These are phyloP conservation scores for Hydropsyche betteni DNA, from an alignment of 2,888 invertebrate species.

Conservation along the genomic window DNA sequence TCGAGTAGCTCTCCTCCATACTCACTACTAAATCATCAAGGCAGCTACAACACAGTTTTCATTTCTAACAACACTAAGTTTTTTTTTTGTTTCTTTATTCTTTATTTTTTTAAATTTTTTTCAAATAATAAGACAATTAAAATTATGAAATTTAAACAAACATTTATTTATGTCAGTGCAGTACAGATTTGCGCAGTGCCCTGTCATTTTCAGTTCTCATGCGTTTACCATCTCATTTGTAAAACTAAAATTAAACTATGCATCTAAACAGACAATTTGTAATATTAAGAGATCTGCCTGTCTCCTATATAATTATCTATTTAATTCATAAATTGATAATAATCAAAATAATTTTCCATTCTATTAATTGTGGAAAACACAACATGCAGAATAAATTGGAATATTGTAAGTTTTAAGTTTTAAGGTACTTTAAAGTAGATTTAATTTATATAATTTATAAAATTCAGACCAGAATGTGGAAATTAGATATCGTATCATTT, in stretches of 20 bases:
- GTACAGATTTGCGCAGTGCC: slow-evolving; percentile 36
- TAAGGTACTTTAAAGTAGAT: slow-evolving; percentile 26
- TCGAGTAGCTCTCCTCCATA: slow-evolving; percentile 27
- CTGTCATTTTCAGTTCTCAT: slow-evolving; percentile 37
- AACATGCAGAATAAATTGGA: slow-evolving; percentile 18
- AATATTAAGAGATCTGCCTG: slow-evolving; percentile 67
- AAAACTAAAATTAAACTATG: slow-evolving; percentile 47
- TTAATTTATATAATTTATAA: slow-evolving; percentile 9
- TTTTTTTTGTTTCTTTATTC: slow-evolving; percentile 40
- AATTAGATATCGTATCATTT: slow-evolving; percentile 36
- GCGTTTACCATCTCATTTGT: slow-evolving; percentile 43
- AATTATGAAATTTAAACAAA: slow-evolving; percentile 57
- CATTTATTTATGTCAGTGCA: slow-evolving; percentile 57
- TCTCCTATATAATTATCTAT: slow-evolving; percentile 58
- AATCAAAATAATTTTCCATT: slow-evolving; percentile 35
- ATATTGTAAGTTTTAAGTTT: slow-evolving; percentile 10
- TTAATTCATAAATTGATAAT: slow-evolving; percentile 40
- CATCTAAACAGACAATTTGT: slow-evolving; percentile 53
- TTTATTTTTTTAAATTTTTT: slow-evolving; percentile 40
- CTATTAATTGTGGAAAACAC: slow-evolving; percentile 14
- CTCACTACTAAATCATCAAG: slow-evolving; percentile 40
- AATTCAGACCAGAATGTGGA: slow-evolving; percentile 30
- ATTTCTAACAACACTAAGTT: slow-evolving; percentile 48
- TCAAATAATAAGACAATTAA: slow-evolving; percentile 36
- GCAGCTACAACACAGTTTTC: slow-evolving; percentile 46